phyloP scores from a whole-genome alignment of 1,140 invertebrate genomes.

The Diachasma alloeum region DNA sequence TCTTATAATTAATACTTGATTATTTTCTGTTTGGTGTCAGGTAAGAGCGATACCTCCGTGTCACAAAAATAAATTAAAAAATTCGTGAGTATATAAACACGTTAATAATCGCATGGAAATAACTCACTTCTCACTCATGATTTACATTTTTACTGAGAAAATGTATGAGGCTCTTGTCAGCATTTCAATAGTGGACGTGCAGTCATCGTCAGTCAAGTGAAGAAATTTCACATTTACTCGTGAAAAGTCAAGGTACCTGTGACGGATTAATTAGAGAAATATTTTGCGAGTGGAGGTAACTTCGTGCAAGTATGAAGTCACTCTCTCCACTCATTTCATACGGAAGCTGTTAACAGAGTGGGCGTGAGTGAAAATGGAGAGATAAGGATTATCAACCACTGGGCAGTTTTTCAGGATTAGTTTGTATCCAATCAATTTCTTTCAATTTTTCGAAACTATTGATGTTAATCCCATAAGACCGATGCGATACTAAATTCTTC shows the following conservation, averaged over 20 bases:
- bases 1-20: too few relatives aligned
- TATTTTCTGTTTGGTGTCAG: too few relatives aligned
- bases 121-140: too few relatives aligned
- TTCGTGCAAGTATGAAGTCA: not conserved
- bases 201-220: not conserved
- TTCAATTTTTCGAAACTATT: not conserved
- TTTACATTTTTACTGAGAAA: too few relatives aligned
- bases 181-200: not conserved
- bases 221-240: not conserved
- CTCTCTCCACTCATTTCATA: not conserved
- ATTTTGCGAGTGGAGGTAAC: not conserved
- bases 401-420: not conserved
- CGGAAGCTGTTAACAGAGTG: not conserved
- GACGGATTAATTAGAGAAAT: not conserved
- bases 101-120: too few relatives aligned
- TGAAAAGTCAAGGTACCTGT: not conserved
- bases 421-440: not conserved
- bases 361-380: not conserved
- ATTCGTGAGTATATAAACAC: too few relatives aligned
- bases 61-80: too few relatives aligned
- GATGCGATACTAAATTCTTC: too few relatives aligned
- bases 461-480: too few relatives aligned
- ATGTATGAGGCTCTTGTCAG: too few relatives aligned
- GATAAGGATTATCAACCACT: not conserved
- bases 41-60: too few relatives aligned